Conservation (phyloP, 2,113 vertebrate genomes). For the Theristicus caerulescens region DNA sequence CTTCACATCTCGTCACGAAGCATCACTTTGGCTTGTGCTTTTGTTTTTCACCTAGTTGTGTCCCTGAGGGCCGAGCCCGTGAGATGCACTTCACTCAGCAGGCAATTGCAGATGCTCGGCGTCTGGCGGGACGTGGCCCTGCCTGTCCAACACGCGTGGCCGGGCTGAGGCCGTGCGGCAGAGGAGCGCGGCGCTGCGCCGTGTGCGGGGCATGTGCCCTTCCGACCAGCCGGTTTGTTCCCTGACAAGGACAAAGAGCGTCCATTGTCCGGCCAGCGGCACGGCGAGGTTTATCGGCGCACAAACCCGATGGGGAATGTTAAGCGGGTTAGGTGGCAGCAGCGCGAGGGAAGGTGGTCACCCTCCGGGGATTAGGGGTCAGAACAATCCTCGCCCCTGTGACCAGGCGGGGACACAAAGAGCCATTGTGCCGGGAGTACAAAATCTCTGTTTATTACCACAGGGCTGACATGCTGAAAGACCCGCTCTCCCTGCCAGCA, state of each 20-base stretch:
- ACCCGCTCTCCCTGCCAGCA: slow-evolving; percentile 69
- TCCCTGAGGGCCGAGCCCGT: not conserved
- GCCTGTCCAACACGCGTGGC: not conserved
- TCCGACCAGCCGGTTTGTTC: not conserved
- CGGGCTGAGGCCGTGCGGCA: not conserved
- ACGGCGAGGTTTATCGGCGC: slow-evolving; percentile 26
- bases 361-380: slow-evolving; percentile 82
- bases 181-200: fast-evolving
- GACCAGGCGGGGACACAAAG: slow-evolving; percentile 82
- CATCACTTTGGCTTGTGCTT: fast-evolving
- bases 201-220: not conserved
- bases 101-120: fast-evolving
- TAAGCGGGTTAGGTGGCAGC: slow-evolving; percentile 80
- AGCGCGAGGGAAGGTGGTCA: slow-evolving; percentile 77
- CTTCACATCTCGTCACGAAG: not conserved
- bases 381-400: slow-evolving; percentile 81
- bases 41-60: not conserved
- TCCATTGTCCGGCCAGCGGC: not conserved
- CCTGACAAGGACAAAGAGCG: not conserved
- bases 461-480: slow-evolving; percentile 72
- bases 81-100: fast-evolving
- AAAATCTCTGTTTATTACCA: slow-evolving; percentile 80
- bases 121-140: not conserved
- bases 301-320: slow-evolving; percentile 77
- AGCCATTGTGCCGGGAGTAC: slow-evolving; percentile 79